phyloP scores from a whole-genome alignment of 1,140 invertebrate species.

The Trachelipus rathkii region DNA sequence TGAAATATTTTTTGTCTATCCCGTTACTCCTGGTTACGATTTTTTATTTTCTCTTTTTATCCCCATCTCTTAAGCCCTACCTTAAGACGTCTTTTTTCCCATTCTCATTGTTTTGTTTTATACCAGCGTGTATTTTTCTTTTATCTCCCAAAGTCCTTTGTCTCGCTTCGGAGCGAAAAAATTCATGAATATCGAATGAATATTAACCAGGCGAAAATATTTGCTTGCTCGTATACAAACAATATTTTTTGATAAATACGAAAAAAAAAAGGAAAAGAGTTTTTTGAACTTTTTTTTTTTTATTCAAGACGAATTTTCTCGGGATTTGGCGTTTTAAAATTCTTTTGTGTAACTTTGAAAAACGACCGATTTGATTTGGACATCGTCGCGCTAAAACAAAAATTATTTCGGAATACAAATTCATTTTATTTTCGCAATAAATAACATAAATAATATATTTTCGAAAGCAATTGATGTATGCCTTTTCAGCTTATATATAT shows the following conservation, averaged over 20 bases:
- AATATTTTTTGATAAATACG: neutral
- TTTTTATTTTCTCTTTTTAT: too few species aligned
- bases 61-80: too few species aligned
- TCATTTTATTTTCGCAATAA: neutral
- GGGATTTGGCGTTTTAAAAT: neutral
- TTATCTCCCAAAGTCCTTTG: neutral
- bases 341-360: constrained; percentile 11
- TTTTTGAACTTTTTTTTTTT: neutral
- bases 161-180: neutral
- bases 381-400: neutral
- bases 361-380: neutral
- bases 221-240: neutral
- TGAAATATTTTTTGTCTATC: too few species aligned
- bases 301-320: too few species aligned
- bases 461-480: neutral
- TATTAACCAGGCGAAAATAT: constrained; percentile 5
- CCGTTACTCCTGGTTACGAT: too few species aligned
- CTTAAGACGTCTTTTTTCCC: too few species aligned
- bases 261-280: neutral
- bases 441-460: neutral
- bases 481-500: neutral
- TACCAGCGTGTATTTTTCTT: neutral
- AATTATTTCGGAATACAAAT: constrained; percentile 3
- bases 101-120: too few species aligned
- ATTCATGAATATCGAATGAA: constrained; percentile 10